Evolutionary conservation across 2,888 invertebrate species (phyloP).

Genomic region (Caenorhabditis sulstoni): DNA sequence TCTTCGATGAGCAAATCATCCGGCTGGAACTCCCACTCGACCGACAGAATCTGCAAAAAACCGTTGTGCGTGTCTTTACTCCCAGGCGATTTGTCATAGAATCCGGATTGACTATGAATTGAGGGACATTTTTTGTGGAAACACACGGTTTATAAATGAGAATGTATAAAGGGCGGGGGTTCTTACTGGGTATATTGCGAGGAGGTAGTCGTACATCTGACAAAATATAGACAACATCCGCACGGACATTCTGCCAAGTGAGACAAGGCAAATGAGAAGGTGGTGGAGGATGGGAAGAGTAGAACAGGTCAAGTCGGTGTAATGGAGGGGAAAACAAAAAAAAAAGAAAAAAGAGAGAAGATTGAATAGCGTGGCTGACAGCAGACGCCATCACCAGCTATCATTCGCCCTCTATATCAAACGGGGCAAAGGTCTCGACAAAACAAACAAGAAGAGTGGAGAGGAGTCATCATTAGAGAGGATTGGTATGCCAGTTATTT

Average conservation of each 20-base stretch:
- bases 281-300: background rate
- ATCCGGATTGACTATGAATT: background rate
- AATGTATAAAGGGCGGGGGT: background rate
- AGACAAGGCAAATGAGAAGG: background rate
- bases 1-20: conserved; percentile 63
- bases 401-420: conserved; percentile 48
- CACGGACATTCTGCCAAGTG: conserved; percentile 17
- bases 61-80: conserved; percentile 8
- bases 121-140: no score
- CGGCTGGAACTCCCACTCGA: conserved; percentile 59
- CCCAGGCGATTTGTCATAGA: no score
- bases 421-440: conserved; percentile 42
- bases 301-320: conserved; percentile 51
- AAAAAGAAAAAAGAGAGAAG: conserved; percentile 19
- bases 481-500: conserved; percentile 31
- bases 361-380: conserved; percentile 24
- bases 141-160: background rate
- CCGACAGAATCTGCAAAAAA: conserved; percentile 47
- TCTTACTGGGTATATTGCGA: conserved; percentile 42
- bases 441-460: conserved; percentile 9
- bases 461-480: conserved; percentile 14
- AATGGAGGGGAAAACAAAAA: conserved; percentile 44
- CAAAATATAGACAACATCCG: conserved; percentile 53
- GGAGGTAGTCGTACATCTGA: conserved; percentile 46
- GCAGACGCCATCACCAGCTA: conserved; percentile 25